Evolutionary conservation across 2,113 vertebrate species (phyloP).

Genomic region (Eudorcas thomsonii): DNA sequence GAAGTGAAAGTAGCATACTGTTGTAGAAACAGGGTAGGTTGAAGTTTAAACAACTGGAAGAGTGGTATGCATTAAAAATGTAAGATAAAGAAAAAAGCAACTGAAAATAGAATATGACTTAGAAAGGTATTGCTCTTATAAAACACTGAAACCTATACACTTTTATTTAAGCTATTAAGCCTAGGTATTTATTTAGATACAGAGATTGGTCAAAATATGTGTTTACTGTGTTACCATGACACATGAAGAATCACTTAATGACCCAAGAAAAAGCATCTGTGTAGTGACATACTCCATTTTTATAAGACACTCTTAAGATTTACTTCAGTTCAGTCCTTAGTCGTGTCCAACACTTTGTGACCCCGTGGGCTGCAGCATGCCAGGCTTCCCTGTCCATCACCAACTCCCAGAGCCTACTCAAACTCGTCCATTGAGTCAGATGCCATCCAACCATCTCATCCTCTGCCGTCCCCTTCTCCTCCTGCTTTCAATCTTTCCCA

Average conservation of each 20-base stretch:
- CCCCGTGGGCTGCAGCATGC: background rate
- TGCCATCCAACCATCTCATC: background rate
- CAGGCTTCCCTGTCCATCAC: background rate
- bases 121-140: background rate
- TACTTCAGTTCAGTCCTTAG: background rate
- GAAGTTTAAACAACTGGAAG: background rate
- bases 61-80: background rate
- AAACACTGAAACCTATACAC: background rate
- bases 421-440: background rate
- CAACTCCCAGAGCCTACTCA: background rate
- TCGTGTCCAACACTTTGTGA: accelerated
- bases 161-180: background rate
- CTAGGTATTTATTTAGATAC: background rate
- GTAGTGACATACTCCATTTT: background rate
- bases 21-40: background rate
- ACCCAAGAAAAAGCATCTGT: background rate
- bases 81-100: background rate
- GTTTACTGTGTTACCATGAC: background rate
- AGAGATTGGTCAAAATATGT: background rate
- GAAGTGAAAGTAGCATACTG: background rate
- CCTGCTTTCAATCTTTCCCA: background rate
- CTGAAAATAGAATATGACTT: background rate
- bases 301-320: background rate
- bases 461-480: background rate
- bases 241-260: background rate